These are phyloP conservation scores for Campoplex nolae DNA, from an alignment of 2,888 invertebrate genomes.

Conservation along the genomic window DNA sequence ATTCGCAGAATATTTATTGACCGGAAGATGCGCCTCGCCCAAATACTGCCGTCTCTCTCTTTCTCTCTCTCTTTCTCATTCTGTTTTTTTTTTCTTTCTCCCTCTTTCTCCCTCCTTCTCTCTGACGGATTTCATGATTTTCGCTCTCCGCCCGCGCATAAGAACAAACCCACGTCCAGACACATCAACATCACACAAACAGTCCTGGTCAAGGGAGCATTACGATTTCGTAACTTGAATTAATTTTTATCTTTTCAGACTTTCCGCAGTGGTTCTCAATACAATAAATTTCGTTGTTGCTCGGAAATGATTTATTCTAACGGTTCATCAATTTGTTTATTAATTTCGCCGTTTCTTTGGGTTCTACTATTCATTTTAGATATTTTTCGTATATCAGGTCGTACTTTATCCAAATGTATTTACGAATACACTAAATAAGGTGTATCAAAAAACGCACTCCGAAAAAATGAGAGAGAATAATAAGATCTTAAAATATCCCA, in stretches of 20 bases:
- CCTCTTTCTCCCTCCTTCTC: conserved; percentile 7
- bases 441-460: too few relatives aligned
- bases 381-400: too few relatives aligned
- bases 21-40: conserved; percentile 71
- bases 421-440: too few relatives aligned
- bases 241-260: conserved; percentile 50
- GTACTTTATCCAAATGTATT: too few relatives aligned
- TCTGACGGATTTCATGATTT: conserved; percentile 33
- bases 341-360: too few relatives aligned
- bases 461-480: too few relatives aligned
- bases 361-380: too few relatives aligned
- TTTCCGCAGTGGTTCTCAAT: conserved; percentile 58
- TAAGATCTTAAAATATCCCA: too few relatives aligned
- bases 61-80: conserved; percentile 8
- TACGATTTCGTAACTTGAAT: conserved; percentile 63
- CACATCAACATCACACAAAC: conserved; percentile 13
- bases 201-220: conserved; percentile 48
- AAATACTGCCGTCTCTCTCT: conserved; percentile 43
- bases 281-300: not conserved
- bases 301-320: not conserved
- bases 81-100: not conserved
- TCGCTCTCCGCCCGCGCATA: conserved; percentile 48
- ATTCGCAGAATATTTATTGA: conserved; percentile 68
- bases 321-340: not conserved
- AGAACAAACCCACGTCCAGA: conserved; percentile 61